Base-by-base conservation (phyloP, 2,888 invertebrate genomes). In the Eilema caniola region DNA sequence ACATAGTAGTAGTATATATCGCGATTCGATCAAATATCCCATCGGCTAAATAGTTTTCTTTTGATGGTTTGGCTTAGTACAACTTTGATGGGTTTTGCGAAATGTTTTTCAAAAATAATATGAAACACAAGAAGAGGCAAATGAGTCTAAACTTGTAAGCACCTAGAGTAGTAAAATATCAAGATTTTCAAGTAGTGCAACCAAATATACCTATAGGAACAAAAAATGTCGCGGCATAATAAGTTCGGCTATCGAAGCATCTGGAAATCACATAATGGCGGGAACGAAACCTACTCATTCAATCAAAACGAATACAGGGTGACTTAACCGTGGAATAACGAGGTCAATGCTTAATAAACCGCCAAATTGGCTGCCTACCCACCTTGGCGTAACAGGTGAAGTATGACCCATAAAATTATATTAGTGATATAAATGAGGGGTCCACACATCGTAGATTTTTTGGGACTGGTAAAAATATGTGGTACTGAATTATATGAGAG, bases 271-370 rank as follows among this genome's bases (percentile, higher is more conserved):
- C 53, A 53, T 60, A 71, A 65, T 67, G 12, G 41, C 62, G 20
- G 23, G 53, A 60, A 59, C 62, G 72, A 73, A 74, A 57, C 61
- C 11, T 75, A 76, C 69, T 74, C 70, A 78, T 81, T 77, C 73
- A 77, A 84, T 80, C 83, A 81, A 74, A 81, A 74, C 72, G 72
- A 75, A 77, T 69, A 70, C 65, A 57, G 73, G 67, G 72, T 47
- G 33, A 69, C 59, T 73, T 70, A 75, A 77, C 76, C 72, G 47
- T 59, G 37, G 62, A 71, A 74, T 78, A 78, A 81, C 72, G 76
- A 68, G 74, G 76, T 69, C 72, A 82, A 80, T 78, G 78, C 73
- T 78, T 82, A 84, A 84, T 83, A 84, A 79, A 81, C 83, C 81
- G 77, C 78, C 80, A 80, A 84, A 83, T 83, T 84, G 79, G 77